Evolutionary conservation across 2,797 vertebrate genomes (phyloP).

Genomic region (Notolabrus celidotus): DNA sequence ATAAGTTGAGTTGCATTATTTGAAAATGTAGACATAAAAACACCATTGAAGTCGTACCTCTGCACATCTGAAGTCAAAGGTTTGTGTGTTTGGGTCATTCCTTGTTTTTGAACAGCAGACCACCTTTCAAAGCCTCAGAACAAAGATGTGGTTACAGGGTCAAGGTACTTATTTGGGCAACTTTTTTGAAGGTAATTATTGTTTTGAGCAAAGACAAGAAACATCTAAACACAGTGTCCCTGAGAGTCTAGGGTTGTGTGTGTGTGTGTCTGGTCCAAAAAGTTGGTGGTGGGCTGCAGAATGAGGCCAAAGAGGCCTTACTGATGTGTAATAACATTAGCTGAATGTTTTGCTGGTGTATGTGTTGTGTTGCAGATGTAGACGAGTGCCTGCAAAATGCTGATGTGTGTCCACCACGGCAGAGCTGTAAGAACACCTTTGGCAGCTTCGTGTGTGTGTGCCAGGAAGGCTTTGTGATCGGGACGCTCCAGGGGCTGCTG

Average conservation of each 20-base stretch:
- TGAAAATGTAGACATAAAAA: neutral
- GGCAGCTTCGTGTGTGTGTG: constrained; percentile 81
- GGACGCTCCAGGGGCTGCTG: constrained; percentile 54
- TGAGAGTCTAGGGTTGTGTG: constrained; percentile 18
- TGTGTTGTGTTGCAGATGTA: constrained; percentile 73
- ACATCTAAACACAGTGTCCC: constrained; percentile 33
- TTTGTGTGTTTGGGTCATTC: constrained; percentile 35
- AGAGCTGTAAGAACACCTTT: constrained; percentile 82
- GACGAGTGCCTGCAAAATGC: constrained; percentile 74
- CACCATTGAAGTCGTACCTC: neutral
- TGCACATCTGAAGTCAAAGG: constrained; percentile 14
- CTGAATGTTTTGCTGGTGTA: constrained; percentile 22
- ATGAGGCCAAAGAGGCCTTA: neutral
- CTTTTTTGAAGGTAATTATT: constrained; percentile 72
- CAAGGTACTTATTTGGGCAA: constrained; percentile 74
- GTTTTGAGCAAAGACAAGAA: constrained; percentile 57
- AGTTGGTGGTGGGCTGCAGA: too few relatives aligned
- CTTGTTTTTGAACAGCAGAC: constrained; percentile 44
- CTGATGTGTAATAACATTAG: constrained; percentile 6
- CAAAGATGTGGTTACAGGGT: constrained; percentile 50
- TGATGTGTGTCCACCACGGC: constrained; percentile 58
- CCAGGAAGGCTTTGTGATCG: constrained; percentile 74
- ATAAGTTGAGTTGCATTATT: neutral
- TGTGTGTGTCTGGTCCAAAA: too few relatives aligned
- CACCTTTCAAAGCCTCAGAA: constrained; percentile 62